Base-by-base conservation (phyloP, 2,888 invertebrate genomes). In the Labia minor region DNA sequence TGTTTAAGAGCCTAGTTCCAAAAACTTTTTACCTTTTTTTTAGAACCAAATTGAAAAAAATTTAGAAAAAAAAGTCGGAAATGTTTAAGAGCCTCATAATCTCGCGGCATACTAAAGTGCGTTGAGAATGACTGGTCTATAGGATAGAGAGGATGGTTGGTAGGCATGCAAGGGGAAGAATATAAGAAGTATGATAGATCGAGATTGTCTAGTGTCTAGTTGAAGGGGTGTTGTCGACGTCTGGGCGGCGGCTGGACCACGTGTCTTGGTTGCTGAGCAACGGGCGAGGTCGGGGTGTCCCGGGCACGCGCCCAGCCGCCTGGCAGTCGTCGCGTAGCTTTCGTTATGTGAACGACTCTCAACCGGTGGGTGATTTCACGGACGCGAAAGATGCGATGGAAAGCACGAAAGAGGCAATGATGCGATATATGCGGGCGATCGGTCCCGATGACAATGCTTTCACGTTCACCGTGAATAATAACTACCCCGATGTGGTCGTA, bases 391-490 rank as follows among this genome's bases (percentile, higher is more conserved):
- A 49, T 11, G 49, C 14, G 2, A 63, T 21, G 37, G 19, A 61
- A 19, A 21, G 61, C 10, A 61, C 19, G 49, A 66, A 49, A 63
- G 66, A 21, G 3, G 20, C 63, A 20, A 14, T 62, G 20, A 20
- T 49, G 16, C 14, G 64, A 16, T 19, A 26, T 61, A 65, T 62
- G 33, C 33, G 20, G 62, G 61, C 61, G 4, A 49, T 65, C 62
- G 37, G 18, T 11, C 19, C 65, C n/a, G 62, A 33, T 74, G 68
- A 65, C 73, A 64, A 74, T 74, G 70, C 74, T 74, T 65, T 73
- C 71, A 16, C 76, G 74, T 74, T 69, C 74, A 11, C 72, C 74
- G 73, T 71, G 21, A 76, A 75, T 70, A 75, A 75, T 67, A 73
- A 75, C 65, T 75, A 75, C 70, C 73, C 72, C 63, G 72, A 74